Evolutionary conservation across 2,888 invertebrate genomes (phyloP).

Genomic region (Hypena proboscidalis): DNA sequence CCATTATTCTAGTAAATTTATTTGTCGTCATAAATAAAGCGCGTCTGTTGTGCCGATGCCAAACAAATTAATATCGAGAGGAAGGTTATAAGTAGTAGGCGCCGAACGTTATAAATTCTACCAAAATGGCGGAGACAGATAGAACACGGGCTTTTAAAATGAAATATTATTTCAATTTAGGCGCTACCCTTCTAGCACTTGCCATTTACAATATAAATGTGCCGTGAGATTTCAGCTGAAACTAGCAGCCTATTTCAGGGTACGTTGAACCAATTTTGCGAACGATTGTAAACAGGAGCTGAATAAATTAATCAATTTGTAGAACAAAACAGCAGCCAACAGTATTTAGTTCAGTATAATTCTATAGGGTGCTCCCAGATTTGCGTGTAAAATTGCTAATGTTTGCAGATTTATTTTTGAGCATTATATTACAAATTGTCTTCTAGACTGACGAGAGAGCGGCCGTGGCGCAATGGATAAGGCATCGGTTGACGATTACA

Average conservation of each 20-base stretch:
- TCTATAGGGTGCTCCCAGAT: no score
- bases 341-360: no score
- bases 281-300: no score
- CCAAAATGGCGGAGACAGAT: conserved; percentile 16
- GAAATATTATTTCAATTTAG: conserved; percentile 29
- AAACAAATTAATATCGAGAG: conserved; percentile 45
- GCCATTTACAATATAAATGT: background rate
- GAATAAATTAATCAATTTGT: no score
- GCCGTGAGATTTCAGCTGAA: conserved; percentile 2
- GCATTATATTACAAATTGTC: no score
- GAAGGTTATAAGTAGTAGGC: conserved; percentile 27
- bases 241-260: background rate
- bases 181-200: conserved; percentile 17
- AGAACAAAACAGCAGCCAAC: no score
- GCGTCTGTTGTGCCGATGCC: conserved; percentile 32
- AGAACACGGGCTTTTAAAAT: conserved; percentile 23
- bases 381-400: no score
- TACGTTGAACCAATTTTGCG: background rate
- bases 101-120: conserved; percentile 28
- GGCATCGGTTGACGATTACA: no score
- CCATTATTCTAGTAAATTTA: conserved; percentile 41
- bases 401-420: no score
- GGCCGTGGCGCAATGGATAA: no score
- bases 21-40: conserved; percentile 45
- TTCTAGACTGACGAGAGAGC: no score